Base-by-base conservation (phyloP, 23 tunicate genomes). In the Ascidia mentula region DNA sequence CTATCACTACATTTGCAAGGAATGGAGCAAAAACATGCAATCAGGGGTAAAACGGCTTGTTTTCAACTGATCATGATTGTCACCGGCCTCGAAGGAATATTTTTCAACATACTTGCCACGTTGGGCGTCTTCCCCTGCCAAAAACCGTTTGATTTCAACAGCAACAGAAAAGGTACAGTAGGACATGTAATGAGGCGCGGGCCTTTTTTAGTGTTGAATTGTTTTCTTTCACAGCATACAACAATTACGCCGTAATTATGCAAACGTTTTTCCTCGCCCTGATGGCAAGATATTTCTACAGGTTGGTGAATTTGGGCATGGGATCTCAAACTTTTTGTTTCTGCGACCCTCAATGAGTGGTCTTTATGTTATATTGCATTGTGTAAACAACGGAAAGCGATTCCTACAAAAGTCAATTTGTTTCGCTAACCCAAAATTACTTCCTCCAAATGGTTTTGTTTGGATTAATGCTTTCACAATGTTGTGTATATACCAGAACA, bases 11-110 rank as follows among this genome's bases (percentile, higher is more conserved):
- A n/a, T 73, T 32, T 45, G 42, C 7, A 77, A 93, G 98, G 98
- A 35, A 88, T 93, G 93, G 98, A 93, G 69, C 78, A 77, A 53
- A 85, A 82, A 37, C 98, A 93, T 80, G 87, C 87, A 13, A 77
- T 93, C 8, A 73, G 37, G 45, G 98, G 98, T 31, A 93, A 93
- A 83, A 88, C 98, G 28, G 26, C 60, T 3, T 80, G 87, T 81
- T 83, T 93, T 73, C 98, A 93, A 60, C 69, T 88, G 9, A 72
- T 83, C 17, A 84, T 87, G 86, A 74, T 93, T 34, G 79, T 84
- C 6, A 86, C 80, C 40, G 98, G 98, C 33, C 84, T 93, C 46
- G 93, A 93, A 88, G 86, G 88, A 45, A 36, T 93, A 31, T 79
- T 93, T 6, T 93, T 93, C 69, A 93, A 84, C 73, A 35, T 84